phyloP scores from a whole-genome alignment of 2,888 invertebrate genomes.

The Dolomedes plantarius region DNA sequence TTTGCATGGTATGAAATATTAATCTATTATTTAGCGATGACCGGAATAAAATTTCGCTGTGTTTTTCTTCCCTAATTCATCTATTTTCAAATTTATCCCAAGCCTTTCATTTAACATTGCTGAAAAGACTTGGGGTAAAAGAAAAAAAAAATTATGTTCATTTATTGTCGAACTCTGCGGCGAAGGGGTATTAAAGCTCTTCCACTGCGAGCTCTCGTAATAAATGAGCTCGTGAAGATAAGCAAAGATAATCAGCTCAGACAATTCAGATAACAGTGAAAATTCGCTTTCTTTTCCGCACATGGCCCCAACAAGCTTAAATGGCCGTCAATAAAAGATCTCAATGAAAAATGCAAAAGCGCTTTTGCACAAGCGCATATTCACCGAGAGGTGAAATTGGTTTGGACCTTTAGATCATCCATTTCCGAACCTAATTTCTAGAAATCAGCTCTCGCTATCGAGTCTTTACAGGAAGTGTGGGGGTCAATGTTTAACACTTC shows the following conservation, averaged over 20 bases:
- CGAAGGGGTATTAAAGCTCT: background rate
- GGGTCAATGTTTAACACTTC: conserved; percentile 60
- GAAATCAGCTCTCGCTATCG: conserved; percentile 34
- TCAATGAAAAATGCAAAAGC: conserved; percentile 2
- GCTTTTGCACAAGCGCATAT: conserved; percentile 6
- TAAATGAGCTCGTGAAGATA: background rate
- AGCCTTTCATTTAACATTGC: too few relatives aligned
- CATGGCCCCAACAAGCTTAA: background rate
- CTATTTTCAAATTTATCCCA: too few relatives aligned
- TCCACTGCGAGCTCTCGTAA: background rate
- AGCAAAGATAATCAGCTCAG: background rate
- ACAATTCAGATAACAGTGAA: background rate
- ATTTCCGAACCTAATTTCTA: conserved; percentile 36
- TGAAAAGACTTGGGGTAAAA: too few relatives aligned
- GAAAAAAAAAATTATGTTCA: too few relatives aligned
- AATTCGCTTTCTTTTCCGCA: background rate
- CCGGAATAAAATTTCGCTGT: too few relatives aligned
- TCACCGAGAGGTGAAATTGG: background rate
- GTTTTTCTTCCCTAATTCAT: too few relatives aligned
- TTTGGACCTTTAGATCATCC: conserved; percentile 23
- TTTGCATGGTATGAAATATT: too few relatives aligned
- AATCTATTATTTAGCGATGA: too few relatives aligned
- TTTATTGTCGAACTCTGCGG: too few relatives aligned
- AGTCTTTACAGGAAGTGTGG: conserved; percentile 9
- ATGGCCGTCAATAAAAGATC: background rate